Conservation (phyloP, 2,113 vertebrate genomes). For the Ophthalmotilapia sp. region DNA sequence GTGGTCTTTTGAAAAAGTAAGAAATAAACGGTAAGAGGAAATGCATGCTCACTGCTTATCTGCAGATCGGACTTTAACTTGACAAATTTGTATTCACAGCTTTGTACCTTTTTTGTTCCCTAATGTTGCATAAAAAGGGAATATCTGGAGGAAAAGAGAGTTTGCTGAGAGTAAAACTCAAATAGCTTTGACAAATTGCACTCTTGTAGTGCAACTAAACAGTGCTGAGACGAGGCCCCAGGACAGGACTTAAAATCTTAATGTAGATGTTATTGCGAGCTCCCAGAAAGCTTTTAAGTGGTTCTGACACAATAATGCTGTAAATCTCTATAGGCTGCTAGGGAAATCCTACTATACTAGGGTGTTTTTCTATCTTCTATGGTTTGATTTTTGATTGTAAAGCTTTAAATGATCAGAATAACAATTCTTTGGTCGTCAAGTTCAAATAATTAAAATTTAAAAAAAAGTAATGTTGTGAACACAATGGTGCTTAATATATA, state of each 20-base stretch:
- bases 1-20: neutral
- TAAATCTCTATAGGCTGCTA: neutral
- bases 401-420: neutral
- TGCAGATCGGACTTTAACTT: neutral
- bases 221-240: neutral
- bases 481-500: neutral
- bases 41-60: neutral
- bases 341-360: neutral
- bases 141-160: neutral
- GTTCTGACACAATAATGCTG: neutral
- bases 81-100: neutral
- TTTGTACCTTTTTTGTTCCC: neutral
- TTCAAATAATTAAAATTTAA: neutral
- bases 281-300: neutral
- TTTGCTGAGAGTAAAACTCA: neutral
- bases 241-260: constrained; percentile 10
- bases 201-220: neutral
- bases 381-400: neutral
- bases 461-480: neutral
- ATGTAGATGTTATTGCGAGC: neutral
- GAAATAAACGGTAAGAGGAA: neutral
- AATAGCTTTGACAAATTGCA: constrained; percentile 10
- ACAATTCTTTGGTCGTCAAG: neutral
- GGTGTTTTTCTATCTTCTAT: neutral
- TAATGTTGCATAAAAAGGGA: neutral